Evolutionary conservation across 1,140 invertebrate genomes (phyloP).

Genomic region (Anoplolepis gracilipes): DNA sequence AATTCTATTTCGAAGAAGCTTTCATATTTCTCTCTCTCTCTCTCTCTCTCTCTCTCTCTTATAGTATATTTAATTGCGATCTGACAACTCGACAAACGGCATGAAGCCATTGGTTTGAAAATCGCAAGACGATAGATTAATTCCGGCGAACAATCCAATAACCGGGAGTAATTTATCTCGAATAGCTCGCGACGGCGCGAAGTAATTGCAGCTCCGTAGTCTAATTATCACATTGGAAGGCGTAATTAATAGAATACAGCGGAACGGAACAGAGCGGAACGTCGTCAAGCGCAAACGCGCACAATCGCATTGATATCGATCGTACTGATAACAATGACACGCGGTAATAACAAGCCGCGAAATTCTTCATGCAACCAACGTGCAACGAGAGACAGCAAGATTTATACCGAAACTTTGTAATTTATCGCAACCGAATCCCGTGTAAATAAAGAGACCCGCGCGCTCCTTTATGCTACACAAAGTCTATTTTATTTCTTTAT

Average conservation of each 20-base stretch:
- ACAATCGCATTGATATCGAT: constrained; percentile 45
- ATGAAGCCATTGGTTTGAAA: neutral
- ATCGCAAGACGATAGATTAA: constrained; percentile 16
- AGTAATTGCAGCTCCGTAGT: constrained; percentile 9
- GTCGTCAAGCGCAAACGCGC: constrained; percentile 4
- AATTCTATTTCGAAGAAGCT: neutral
- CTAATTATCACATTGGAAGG: constrained; percentile 12
- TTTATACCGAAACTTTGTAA: constrained; percentile 43
- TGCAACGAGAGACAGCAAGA: neutral
- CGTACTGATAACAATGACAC: constrained; percentile 48
- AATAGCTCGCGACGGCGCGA: neutral
- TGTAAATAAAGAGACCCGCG: constrained; percentile 35
- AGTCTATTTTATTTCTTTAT: constrained; percentile 43
- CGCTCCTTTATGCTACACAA: constrained; percentile 35
- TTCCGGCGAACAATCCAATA: constrained; percentile 13
- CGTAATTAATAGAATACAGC: constrained; percentile 35
- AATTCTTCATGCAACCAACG: constrained; percentile 7
- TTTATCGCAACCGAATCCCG: constrained; percentile 35
- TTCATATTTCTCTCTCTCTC: constrained; percentile 1
- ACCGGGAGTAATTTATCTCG: constrained; percentile 33
- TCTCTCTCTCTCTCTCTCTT: no score
- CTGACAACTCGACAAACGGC: neutral
- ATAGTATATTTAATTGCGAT: neutral
- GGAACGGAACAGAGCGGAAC: neutral
- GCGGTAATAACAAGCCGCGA: constrained; percentile 5